These are phyloP conservation scores for Auanema freiburgensis DNA, from an alignment of 2,888 invertebrate genomes.

Conservation along the genomic window DNA sequence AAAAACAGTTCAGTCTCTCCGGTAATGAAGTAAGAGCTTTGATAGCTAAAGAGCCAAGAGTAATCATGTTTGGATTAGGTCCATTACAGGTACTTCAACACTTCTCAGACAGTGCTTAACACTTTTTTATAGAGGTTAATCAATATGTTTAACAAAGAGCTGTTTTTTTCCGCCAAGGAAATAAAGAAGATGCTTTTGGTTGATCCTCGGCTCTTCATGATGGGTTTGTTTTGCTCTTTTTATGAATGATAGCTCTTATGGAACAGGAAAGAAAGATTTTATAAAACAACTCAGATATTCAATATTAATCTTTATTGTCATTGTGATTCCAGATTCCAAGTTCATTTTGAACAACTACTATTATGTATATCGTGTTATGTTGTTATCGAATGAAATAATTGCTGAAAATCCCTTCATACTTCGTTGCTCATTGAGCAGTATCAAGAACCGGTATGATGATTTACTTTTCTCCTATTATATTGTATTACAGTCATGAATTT, in stretches of 20 bases:
- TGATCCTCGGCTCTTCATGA: constrained; percentile 78
- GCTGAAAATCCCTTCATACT: constrained; percentile 75
- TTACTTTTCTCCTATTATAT: no score
- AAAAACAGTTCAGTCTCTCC: constrained; percentile 76
- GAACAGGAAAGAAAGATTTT: constrained; percentile 1
- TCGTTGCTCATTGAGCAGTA: constrained; percentile 55
- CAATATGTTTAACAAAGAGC: constrained; percentile 70
- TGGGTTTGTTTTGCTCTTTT: constrained; percentile 69
- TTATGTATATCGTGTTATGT: constrained; percentile 80
- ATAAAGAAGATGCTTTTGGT: constrained; percentile 74
- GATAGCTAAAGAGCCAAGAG: constrained; percentile 57
- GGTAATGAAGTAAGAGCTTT: constrained; percentile 42
- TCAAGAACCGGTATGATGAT: constrained; percentile 23
- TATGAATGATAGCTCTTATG: not conserved
- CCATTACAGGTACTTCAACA: constrained; percentile 51
- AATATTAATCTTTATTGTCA: no score
- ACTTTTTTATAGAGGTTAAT: constrained; percentile 41
- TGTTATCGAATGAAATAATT: constrained; percentile 76
- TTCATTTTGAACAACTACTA: constrained; percentile 76
- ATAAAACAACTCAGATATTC: no score
- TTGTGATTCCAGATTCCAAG: constrained; percentile 71
- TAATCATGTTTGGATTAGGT: constrained; percentile 58
- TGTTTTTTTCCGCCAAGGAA: constrained; percentile 80
- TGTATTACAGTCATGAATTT: constrained; percentile 74
- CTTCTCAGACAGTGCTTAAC: no score